Evolutionary conservation across 2,113 vertebrate species (phyloP), one percentile per base, ranked within the genome.

Genomic region (Mobula birostris): DNA sequence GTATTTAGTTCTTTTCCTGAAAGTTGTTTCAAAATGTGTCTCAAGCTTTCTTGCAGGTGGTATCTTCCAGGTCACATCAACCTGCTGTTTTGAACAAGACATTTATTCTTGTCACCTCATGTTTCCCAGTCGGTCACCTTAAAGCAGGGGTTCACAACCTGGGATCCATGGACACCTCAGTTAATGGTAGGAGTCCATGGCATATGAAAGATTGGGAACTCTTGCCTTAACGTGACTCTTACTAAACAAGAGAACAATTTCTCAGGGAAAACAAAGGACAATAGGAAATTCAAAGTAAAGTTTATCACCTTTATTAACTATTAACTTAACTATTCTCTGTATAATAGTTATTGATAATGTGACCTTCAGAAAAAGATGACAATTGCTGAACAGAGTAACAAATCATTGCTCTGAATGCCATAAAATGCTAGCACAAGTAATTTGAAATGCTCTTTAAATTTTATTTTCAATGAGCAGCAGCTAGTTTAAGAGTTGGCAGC

Each of bases 381-480:
- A 92, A 70, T 92, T 92, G 88, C 68, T 40, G 36, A 92, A 92
- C 88, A 68, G 17, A 19, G 88, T 70, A 40, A 92, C 88, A 40
- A 92, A 68, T 40, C 88, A 92, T 68, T 40, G 32, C 32, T 40
- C 88, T 92, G 66, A 92, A 92, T 36, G 88, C 66, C 88, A 92
- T 92, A 92, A 92, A 92, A 32, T 7, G 56, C 32, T 70, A 40
- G 63, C 63, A 19, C 7, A 15, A 92, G 66, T 72, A 15, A 92
- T 92, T 27, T 92, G 63, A 92, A 92, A 66, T 92, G 88, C 66
- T 92, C 88, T 92, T 92, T 72, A 68, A 36, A n/a, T 92, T 92
- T 40, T 92, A 92, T 68, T 92, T 92, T 58, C 63, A 40, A 32
- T 72, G 88, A 92, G 40, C 88, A 92, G 40, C 19, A 70, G 66